A percentile compares a stretch with the other conserved stretches of the same genome.
Conservation (phyloP, 2,113 vertebrate species). For the Candoia aspera region DNA sequence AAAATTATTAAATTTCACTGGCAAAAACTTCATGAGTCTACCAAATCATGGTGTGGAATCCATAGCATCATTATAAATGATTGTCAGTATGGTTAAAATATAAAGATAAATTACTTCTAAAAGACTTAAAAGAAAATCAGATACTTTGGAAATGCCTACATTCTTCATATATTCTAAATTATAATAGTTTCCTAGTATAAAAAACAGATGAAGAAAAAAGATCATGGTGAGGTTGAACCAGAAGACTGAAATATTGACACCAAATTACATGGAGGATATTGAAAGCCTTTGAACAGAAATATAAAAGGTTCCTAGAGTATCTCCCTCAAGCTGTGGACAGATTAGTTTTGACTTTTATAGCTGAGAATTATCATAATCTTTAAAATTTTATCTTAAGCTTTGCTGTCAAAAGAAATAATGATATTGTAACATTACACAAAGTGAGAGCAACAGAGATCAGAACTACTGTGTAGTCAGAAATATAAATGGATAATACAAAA, state of each 20-base stretch:
- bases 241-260: not conserved
- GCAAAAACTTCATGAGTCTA: not conserved
- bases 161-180: not conserved
- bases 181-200: not conserved
- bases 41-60: not conserved
- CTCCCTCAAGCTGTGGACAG: not conserved
- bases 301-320: not conserved
- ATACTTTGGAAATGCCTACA: not conserved
- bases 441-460: conserved; percentile 4
- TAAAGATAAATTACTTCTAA: not conserved
- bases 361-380: conserved; percentile 29
- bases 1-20: not conserved
- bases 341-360: conserved; percentile 9
- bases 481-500: conserved; percentile 14
- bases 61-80: not conserved
- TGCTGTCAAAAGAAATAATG: conserved; percentile 25
- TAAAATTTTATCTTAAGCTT: conserved; percentile 23
- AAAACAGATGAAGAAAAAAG: not conserved
- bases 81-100: not conserved
- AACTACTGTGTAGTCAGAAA: conserved; percentile 6
- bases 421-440: conserved; percentile 13
- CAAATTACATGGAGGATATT: not conserved
- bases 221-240: not conserved
- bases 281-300: not conserved
- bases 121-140: not conserved